phyloP scores from a whole-genome alignment of 2,113 vertebrate genomes.

The Entelurus aequoreus region DNA sequence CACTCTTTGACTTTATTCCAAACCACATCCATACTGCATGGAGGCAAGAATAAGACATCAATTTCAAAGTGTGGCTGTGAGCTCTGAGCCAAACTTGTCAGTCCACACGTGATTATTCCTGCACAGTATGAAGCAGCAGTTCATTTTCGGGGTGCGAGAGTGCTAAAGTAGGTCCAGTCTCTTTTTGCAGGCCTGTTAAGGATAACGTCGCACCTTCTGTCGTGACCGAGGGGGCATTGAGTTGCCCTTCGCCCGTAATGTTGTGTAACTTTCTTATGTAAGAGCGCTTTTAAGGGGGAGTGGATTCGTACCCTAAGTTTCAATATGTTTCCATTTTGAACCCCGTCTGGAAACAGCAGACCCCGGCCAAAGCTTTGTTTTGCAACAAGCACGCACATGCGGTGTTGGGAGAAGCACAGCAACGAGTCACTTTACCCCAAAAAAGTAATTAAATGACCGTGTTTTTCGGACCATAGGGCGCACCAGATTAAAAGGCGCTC shows the following conservation, averaged over 20 bases:
- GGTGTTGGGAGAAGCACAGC: too few species aligned
- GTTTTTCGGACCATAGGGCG: too few species aligned
- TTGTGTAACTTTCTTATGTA: conserved; percentile 61
- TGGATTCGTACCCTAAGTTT: conserved; percentile 44
- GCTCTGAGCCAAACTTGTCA: conserved; percentile 26
- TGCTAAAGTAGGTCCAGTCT: conserved; percentile 4
- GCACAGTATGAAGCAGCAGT: conserved; percentile 3
- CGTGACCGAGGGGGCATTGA: conserved; percentile 26
- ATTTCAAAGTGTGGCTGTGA: conserved; percentile 6
- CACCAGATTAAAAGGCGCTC: too few species aligned
- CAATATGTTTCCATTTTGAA: conserved; percentile 69
- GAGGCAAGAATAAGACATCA: conserved; percentile 13
- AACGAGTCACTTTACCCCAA: too few species aligned
- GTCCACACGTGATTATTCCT: conserved; percentile 13
- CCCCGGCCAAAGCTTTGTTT: conserved; percentile 56
- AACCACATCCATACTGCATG: background rate
- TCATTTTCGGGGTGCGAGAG: conserved; percentile 8
- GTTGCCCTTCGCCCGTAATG: conserved; percentile 28
- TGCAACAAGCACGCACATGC: conserved; percentile 44
- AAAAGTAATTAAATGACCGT: too few species aligned
- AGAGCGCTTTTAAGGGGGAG: conserved; percentile 44
- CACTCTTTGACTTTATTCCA: too few species aligned
- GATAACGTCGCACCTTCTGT: conserved; percentile 2
- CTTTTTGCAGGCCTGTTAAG: conserved; percentile 9
- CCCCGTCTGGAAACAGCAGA: conserved; percentile 57